Evolutionary conservation across 2,113 vertebrate genomes (phyloP).

Genomic region (Rhinopomastus cyanomelas): DNA sequence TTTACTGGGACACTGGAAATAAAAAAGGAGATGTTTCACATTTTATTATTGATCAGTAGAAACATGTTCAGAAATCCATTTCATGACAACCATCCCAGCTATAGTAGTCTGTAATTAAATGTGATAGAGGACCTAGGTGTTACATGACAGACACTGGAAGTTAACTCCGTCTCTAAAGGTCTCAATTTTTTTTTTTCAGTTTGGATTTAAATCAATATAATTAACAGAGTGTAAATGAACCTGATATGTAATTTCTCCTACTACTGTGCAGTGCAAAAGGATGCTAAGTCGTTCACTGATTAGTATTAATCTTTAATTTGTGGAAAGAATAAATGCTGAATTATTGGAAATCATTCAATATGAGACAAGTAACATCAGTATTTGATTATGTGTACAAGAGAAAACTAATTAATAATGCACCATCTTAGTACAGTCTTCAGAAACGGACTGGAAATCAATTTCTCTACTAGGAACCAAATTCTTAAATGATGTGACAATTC

Average conservation of each 20-base stretch:
- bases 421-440: not conserved
- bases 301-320: not conserved
- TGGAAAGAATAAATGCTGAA: not conserved
- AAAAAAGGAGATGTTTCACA: not conserved
- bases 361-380: not conserved
- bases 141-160: not conserved
- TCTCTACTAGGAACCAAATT: not conserved
- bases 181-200: not conserved
- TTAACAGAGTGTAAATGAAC: not conserved
- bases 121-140: not conserved
- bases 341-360: not conserved
- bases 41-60: not conserved
- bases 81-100: not conserved
- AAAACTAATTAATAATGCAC: not conserved
- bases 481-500: not conserved
- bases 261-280: not conserved
- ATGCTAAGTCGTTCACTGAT: not conserved
- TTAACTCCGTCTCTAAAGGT: not conserved
- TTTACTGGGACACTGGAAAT: slow-evolving; percentile 93
- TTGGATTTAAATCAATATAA: not conserved
- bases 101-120: not conserved
- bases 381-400: not conserved
- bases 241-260: not conserved
- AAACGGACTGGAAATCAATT: not conserved
- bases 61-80: not conserved